These are phyloP conservation scores for Leptatherina wallacei DNA, from an alignment of 2,797 vertebrate species.

Conservation along the genomic window DNA sequence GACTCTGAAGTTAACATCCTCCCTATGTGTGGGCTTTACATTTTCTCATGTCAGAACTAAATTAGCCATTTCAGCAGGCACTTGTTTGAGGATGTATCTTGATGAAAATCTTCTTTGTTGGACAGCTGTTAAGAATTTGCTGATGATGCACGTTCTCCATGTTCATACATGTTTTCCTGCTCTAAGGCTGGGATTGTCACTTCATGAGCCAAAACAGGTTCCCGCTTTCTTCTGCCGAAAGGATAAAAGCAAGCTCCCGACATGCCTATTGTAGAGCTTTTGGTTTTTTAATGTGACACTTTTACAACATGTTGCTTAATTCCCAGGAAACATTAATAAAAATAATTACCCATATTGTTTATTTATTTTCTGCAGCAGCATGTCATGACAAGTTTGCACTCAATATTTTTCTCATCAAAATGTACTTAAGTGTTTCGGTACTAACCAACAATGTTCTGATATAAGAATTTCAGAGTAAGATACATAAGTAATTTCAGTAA, in stretches of 20 bases:
- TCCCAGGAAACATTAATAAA: background rate
- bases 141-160: constrained; percentile 40
- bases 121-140: constrained; percentile 37
- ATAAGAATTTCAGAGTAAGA: background rate
- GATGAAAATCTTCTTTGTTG: constrained; percentile 12
- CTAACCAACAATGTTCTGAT: background rate
- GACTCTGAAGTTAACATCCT: constrained; percentile 69
- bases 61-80: background rate
- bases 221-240: constrained; percentile 8
- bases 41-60: too few relatives aligned
- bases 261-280: background rate
- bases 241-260: background rate
- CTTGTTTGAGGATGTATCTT: constrained; percentile 3
- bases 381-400: background rate
- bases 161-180: constrained; percentile 54
- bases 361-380: background rate
- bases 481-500: background rate
- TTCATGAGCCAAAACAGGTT: constrained; percentile 22
- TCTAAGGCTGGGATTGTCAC: constrained; percentile 19
- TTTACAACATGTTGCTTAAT: constrained; percentile 5
- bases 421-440: too few relatives aligned
- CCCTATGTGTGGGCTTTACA: constrained; percentile 40
- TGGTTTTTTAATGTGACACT: background rate
- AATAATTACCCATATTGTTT: background rate
- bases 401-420: background rate